Percentiles rank a stretch among this genome's conserved stretches.
These are phyloP conservation scores for Zoanthus solanderi DNA, from an alignment of 92 coral and sea anemone genomes.

Conservation along the genomic window DNA sequence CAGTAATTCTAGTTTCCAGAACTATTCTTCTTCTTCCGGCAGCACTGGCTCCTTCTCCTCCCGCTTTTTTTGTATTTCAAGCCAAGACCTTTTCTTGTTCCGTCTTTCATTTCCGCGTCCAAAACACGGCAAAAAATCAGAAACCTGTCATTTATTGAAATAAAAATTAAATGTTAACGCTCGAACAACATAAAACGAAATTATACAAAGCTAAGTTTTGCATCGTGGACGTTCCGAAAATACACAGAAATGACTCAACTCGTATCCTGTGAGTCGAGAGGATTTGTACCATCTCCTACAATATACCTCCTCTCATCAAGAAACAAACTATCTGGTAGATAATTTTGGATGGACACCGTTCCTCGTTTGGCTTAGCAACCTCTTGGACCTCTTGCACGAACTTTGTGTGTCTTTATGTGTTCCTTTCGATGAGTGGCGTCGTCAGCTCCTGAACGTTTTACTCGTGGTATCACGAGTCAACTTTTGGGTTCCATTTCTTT, in stretches of 20 bases:
- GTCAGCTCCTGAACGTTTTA: not conserved
- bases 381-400: not conserved
- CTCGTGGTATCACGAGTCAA: no score
- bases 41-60: no score
- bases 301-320: not conserved
- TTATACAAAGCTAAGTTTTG: slow-evolving; percentile 13
- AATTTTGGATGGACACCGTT: slow-evolving; percentile 19
- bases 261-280: slow-evolving; percentile 28
- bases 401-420: slow-evolving; percentile 9
- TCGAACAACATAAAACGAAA: not conserved
- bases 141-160: no score
- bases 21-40: no score
- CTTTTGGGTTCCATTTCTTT: not conserved
- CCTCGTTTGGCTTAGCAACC: slow-evolving; percentile 24
- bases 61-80: no score
- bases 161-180: not conserved
- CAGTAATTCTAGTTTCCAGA: no score
- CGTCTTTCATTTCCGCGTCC: no score
- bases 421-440: slow-evolving; percentile 8
- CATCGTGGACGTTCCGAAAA: slow-evolving; percentile 17
- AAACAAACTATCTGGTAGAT: slow-evolving; percentile 5
- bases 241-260: slow-evolving; percentile 14
- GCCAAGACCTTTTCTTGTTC: no score
- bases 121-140: no score
- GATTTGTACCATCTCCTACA: slow-evolving; percentile 17